These are phyloP conservation scores for Papilio elwesi DNA, from an alignment of 2,888 invertebrate species.

Conservation along the genomic window DNA sequence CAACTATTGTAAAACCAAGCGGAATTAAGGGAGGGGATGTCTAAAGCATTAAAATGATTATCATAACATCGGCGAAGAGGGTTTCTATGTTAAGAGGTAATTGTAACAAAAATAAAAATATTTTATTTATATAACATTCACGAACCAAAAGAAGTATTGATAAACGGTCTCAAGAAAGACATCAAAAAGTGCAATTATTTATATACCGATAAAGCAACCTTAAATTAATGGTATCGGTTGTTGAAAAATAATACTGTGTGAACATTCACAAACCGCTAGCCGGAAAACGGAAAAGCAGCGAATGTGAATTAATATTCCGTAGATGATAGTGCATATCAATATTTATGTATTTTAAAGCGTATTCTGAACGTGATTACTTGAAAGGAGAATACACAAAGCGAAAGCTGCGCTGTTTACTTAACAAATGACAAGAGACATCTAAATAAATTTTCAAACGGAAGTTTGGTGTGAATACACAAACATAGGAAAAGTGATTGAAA, in stretches of 20 bases:
- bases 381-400: slow-evolving; percentile 29
- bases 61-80: neutral
- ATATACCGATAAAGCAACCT: neutral
- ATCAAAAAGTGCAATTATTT: slow-evolving; percentile 1
- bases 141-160: neutral
- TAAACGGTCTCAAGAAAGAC: neutral
- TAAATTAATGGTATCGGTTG: slow-evolving; percentile 9
- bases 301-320: slow-evolving; percentile 20
- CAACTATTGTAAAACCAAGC: too few species aligned
- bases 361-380: slow-evolving; percentile 28
- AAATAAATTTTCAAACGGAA: slow-evolving; percentile 39
- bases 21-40: too few species aligned
- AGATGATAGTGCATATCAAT: slow-evolving; percentile 8
- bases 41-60: too few species aligned
- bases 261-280: neutral
- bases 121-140: neutral
- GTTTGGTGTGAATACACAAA: slow-evolving; percentile 34
- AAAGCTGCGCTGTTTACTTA: slow-evolving; percentile 27
- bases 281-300: slow-evolving; percentile 15
- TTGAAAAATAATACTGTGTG: slow-evolving; percentile 2
- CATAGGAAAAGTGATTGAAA: slow-evolving; percentile 28
- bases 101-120: too few species aligned
- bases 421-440: slow-evolving; percentile 33
- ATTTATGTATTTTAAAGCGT: slow-evolving; percentile 15
- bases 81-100: neutral